phyloP scores from a whole-genome alignment of 2,888 invertebrate genomes.

The Xestobium rufovillosum region DNA sequence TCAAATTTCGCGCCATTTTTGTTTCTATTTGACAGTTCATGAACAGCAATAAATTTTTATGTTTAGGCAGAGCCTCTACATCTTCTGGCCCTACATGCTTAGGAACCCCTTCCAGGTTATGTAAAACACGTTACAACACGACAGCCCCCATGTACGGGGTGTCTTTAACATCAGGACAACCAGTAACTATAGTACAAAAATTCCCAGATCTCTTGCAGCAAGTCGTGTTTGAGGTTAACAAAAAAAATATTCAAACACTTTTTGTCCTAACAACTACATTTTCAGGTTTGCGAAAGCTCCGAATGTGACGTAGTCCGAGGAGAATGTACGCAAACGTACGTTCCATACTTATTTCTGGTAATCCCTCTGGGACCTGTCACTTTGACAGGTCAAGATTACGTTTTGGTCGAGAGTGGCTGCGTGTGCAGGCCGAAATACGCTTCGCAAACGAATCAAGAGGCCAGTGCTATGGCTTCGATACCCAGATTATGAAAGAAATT shows the following conservation, averaged over 20 bases:
- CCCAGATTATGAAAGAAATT: conserved; percentile 35
- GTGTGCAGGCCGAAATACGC: conserved; percentile 62
- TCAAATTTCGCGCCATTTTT: too few species aligned
- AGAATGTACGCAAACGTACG: conserved; percentile 86
- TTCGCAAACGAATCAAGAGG: conserved; percentile 35
- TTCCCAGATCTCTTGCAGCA: conserved; percentile 88
- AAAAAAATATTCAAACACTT: not conserved
- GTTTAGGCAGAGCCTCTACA: conserved; percentile 1
- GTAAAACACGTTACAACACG: conserved; percentile 84
- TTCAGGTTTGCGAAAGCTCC: conserved; percentile 61
- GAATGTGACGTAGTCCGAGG: conserved; percentile 86
- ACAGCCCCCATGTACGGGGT: conserved; percentile 95
- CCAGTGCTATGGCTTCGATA: conserved; percentile 39
- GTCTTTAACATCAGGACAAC: conserved; percentile 84
- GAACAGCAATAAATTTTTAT: conserved; percentile 32
- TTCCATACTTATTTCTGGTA: conserved; percentile 85
- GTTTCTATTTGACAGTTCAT: not conserved
- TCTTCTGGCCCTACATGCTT: conserved; percentile 39
- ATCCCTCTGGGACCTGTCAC: conserved; percentile 86
- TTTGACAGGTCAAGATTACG: conserved; percentile 86
- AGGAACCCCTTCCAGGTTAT: conserved; percentile 68
- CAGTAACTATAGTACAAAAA: conserved; percentile 89
- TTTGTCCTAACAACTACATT: conserved; percentile 27
- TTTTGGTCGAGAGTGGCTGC: conserved; percentile 92
- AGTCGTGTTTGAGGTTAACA: conserved; percentile 86